Evolutionary conservation across 2,888 invertebrate genomes (phyloP).

Genomic region (Malthinus seriepunctatus): DNA sequence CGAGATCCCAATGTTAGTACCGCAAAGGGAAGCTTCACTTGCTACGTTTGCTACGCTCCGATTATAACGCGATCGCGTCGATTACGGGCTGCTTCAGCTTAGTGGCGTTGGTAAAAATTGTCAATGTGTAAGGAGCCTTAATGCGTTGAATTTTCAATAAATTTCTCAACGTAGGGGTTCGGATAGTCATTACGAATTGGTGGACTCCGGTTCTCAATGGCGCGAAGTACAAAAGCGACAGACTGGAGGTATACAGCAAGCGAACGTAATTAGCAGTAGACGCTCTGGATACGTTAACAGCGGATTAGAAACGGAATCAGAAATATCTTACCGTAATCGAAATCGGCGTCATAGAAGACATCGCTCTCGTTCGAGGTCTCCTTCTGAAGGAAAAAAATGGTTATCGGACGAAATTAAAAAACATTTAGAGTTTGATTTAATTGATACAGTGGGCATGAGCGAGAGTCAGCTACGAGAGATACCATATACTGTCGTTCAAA

Average conservation of each 20-base stretch:
- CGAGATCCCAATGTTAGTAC: no score
- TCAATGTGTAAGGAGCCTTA: no score
- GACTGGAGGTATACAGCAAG: conserved; percentile 66
- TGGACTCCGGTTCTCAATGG: conserved; percentile 89
- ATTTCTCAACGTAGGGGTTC: conserved; percentile 46
- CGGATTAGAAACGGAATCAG: conserved; percentile 56
- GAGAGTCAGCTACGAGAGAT: conserved; percentile 85
- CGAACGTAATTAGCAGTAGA: conserved; percentile 68
- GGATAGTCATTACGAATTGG: conserved; percentile 66
- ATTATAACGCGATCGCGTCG: no score
- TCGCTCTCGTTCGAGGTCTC: conserved; percentile 68
- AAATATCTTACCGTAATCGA: conserved; percentile 48
- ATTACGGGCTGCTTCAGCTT: no score
- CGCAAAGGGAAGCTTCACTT: no score
- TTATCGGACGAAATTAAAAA: conserved; percentile 78
- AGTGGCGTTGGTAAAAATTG: no score
- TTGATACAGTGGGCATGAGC: conserved; percentile 88
- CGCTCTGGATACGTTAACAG: conserved; percentile 49
- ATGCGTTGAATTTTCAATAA: no score
- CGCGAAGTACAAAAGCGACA: conserved; percentile 81
- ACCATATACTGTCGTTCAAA: conserved; percentile 86
- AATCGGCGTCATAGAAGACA: conserved; percentile 50
- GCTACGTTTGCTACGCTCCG: no score
- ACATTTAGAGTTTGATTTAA: conserved; percentile 84
- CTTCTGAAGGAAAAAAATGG: conserved; percentile 70